A percentile compares a stretch with the other conserved stretches of the same genome.
Conservation (phyloP, 2,888 invertebrate species). For the Julus scanicus region DNA sequence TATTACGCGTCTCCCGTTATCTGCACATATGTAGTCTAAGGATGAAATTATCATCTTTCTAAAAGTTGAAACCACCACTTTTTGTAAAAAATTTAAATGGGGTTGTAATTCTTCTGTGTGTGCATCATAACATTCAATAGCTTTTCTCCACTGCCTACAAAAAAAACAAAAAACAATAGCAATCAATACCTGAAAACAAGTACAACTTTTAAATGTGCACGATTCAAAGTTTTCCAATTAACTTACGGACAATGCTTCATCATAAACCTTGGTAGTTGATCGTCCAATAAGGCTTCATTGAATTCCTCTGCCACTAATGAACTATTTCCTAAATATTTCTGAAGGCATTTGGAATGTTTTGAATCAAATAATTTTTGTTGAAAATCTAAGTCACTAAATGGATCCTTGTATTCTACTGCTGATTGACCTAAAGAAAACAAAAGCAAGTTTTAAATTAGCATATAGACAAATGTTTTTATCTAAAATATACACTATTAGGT, state of each 20-base stretch:
- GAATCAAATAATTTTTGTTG: conserved; percentile 48
- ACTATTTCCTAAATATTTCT: conserved; percentile 50
- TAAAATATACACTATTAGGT: neutral
- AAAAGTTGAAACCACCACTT: neutral
- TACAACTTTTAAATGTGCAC: neutral
- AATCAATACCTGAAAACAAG: neutral
- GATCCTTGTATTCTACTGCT: neutral
- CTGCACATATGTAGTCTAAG: conserved; percentile 9
- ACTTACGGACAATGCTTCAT: conserved; percentile 54
- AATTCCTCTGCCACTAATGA: conserved; percentile 50
- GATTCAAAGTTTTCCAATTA: neutral
- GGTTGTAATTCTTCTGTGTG: neutral
- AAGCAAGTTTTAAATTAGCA: neutral
- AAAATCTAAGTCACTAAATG: conserved; percentile 19
- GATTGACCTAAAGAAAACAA: conserved; percentile 2
- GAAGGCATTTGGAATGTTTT: conserved; percentile 46
- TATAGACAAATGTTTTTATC: neutral
- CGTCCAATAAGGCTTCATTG: conserved; percentile 29
- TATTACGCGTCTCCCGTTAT: neutral
- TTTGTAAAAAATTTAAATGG: conserved; percentile 40
- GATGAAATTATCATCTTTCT: conserved; percentile 36
- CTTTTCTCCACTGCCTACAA: neutral
- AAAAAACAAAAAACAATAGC: neutral
- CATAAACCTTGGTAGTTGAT: conserved; percentile 51
- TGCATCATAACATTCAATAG: conserved; percentile 45